These are phyloP conservation scores for Phymorhynchus buccinoides DNA, from an alignment of 1,140 invertebrate genomes.

Conservation along the genomic window DNA sequence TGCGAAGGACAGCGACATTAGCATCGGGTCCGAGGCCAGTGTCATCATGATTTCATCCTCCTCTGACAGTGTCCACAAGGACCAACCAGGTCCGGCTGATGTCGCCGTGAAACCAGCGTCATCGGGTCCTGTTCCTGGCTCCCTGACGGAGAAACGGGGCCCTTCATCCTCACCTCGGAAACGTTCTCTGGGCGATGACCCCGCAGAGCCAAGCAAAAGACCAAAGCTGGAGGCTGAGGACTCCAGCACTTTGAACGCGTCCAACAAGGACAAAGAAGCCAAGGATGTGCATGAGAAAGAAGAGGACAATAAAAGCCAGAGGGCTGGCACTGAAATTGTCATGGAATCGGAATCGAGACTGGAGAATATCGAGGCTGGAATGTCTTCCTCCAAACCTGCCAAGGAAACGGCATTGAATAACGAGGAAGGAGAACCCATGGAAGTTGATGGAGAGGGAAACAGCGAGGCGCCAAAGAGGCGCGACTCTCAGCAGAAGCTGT, in stretches of 20 bases:
- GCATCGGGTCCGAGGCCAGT: background rate
- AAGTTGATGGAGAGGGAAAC: too few relatives aligned
- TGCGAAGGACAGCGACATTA: background rate
- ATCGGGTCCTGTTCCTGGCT: background rate
- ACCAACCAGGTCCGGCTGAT: too few relatives aligned
- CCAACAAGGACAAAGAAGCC: background rate
- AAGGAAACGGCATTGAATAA: too few relatives aligned
- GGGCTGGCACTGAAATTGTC: background rate
- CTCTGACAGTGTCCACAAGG: background rate
- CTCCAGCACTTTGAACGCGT: background rate
- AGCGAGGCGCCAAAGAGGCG: too few relatives aligned
- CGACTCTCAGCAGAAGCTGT: too few relatives aligned
- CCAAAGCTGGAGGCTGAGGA: background rate
- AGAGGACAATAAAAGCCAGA: background rate
- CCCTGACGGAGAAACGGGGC: background rate
- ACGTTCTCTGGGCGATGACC: too few relatives aligned
- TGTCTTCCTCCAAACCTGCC: too few relatives aligned
- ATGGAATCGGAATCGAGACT: too few relatives aligned
- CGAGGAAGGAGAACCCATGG: too few relatives aligned
- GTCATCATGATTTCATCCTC: background rate
- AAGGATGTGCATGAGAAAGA: background rate
- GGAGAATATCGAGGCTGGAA: too few relatives aligned
- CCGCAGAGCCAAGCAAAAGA: background rate
- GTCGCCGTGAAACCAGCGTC: background rate
- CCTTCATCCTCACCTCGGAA: background rate